phyloP scores from a whole-genome alignment of 1,140 invertebrate species.

The Ceratosolen solmsi region DNA sequence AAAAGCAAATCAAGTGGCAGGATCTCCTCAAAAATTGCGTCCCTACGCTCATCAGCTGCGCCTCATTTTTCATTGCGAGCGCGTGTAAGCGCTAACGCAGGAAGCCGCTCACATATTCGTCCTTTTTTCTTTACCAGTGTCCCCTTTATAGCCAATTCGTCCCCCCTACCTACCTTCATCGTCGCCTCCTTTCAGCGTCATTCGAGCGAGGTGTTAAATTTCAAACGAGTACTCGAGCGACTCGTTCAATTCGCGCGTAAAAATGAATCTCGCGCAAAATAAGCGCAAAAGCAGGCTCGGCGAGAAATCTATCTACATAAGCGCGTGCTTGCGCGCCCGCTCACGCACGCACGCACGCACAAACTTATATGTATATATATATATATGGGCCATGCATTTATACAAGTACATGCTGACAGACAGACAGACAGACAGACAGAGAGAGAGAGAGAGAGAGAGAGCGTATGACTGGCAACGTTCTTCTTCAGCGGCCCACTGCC shows the following conservation, averaged over 20 bases:
- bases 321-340: no score
- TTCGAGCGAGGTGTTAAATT: not conserved
- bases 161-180: not conserved
- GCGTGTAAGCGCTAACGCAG: not conserved
- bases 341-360: no score
- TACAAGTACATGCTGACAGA: no score
- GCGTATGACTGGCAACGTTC: not conserved
- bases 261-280: not conserved
- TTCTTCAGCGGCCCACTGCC: not conserved
- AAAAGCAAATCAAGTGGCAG: slow-evolving; percentile 4
- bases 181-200: not conserved
- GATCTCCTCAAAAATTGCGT: slow-evolving; percentile 17
- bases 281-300: not conserved
- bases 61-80: slow-evolving; percentile 22
- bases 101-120: not conserved
- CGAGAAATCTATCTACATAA: no score
- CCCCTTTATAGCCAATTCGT: not conserved
- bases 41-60: slow-evolving; percentile 3
- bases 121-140: not conserved
- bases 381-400: no score
- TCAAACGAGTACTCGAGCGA: not conserved
- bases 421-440: no score
- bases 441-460: not conserved
- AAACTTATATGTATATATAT: no score
- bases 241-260: not conserved